Evolutionary conservation across 2,888 invertebrate genomes (phyloP).

Genomic region (Ptychoptera contaminata): DNA sequence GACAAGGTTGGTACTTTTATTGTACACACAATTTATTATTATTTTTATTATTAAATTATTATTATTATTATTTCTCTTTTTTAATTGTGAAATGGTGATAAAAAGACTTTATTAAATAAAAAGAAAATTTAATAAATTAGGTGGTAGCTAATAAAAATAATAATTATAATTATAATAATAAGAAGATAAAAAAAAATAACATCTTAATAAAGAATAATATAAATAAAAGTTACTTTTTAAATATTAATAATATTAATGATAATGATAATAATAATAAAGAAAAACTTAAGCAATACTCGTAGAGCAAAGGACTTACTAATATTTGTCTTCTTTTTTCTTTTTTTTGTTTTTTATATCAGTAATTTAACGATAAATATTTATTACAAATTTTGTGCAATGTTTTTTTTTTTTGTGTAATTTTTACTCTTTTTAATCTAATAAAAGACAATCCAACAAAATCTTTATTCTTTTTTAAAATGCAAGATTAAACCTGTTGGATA

Average conservation of each 20-base stretch:
- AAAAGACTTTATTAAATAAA: no score
- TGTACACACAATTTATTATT: no score
- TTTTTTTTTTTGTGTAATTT: no score
- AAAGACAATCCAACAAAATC: no score
- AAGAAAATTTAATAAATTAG: conserved; percentile 4
- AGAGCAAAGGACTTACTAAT: conserved; percentile 15
- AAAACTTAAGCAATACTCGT: conserved; percentile 25
- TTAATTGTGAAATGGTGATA: no score
- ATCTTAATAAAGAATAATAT: background rate
- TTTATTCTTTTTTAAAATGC: no score
- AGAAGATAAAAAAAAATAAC: background rate
- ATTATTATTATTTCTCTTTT: no score
- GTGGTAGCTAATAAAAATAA: conserved; percentile 19
- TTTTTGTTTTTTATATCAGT: conserved; percentile 1
- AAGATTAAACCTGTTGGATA: no score
- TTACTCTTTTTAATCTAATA: no score
- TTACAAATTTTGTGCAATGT: background rate
- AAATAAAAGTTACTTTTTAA: background rate
- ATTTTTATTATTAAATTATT: no score
- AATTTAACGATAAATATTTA: background rate
- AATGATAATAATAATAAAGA: conserved; percentile 20
- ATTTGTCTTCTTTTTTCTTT: conserved; percentile 1
- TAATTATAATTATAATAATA: conserved; percentile 4
- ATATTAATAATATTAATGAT: conserved; percentile 26
- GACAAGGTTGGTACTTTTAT: no score